These are phyloP conservation scores for Scaeva pyrastri DNA, from an alignment of 2,888 invertebrate genomes.

Conservation along the genomic window DNA sequence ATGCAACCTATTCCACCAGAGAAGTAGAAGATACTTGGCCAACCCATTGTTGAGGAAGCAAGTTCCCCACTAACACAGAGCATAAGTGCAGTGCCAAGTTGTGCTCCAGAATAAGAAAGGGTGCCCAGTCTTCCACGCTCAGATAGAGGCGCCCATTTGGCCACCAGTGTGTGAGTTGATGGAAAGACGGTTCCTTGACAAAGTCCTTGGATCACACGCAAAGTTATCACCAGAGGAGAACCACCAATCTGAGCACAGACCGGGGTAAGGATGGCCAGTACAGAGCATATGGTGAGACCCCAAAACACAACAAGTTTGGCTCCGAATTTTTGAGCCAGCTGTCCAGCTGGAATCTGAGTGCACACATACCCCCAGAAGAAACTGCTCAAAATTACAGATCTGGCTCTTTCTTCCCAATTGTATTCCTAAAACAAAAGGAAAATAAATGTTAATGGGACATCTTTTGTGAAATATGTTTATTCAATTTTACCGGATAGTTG, in stretches of 20 bases:
- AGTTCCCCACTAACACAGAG: constrained; percentile 87
- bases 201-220: constrained; percentile 88
- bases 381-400: constrained; percentile 87
- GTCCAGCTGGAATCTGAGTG: constrained; percentile 88
- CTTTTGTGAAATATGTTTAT: not conserved
- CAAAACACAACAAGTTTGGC: constrained; percentile 87
- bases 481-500: constrained; percentile 80
- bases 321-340: constrained; percentile 89
- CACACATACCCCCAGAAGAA: constrained; percentile 89
- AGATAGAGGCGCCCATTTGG: constrained; percentile 88
- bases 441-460: not conserved
- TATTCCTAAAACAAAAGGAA: constrained; percentile 84
- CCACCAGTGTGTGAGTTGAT: constrained; percentile 87
- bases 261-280: constrained; percentile 89
- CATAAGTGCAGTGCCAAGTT: constrained; percentile 91
- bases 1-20: constrained; percentile 87
- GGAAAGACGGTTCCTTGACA: constrained; percentile 89
- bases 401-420: constrained; percentile 85
- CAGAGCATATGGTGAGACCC: constrained; percentile 87
- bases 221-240: constrained; percentile 86
- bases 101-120: constrained; percentile 89
- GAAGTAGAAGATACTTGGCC: constrained; percentile 91
- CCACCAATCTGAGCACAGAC: constrained; percentile 87
- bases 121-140: constrained; percentile 88
- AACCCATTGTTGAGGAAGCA: constrained; percentile 88